Conservation (phyloP, 2,888 invertebrate species). For the Agrenia bidenticulata region DNA sequence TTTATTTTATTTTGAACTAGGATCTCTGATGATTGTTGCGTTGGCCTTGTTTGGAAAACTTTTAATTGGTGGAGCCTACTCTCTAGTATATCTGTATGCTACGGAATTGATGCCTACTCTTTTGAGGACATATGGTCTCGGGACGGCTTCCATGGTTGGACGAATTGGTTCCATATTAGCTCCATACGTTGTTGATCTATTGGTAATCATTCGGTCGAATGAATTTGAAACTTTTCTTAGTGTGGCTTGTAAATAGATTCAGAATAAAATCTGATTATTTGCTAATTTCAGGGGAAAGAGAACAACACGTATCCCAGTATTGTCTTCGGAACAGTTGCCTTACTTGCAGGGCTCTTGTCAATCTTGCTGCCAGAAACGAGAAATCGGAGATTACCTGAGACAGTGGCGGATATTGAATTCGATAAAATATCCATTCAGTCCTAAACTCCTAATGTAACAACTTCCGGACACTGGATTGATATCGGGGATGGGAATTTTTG, state of each 20-base stretch:
- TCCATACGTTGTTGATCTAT: slow-evolving; percentile 47
- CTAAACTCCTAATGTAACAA: too few species aligned
- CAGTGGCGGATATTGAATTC: slow-evolving; percentile 48
- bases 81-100: slow-evolving; percentile 50
- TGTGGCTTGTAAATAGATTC: not conserved
- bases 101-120: slow-evolving; percentile 51
- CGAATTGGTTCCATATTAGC: slow-evolving; percentile 48
- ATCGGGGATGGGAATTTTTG: too few species aligned
- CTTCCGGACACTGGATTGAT: too few species aligned
- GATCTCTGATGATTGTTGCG: slow-evolving; percentile 37
- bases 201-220: slow-evolving; percentile 25
- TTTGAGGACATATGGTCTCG: slow-evolving; percentile 49
- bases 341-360: slow-evolving; percentile 35
- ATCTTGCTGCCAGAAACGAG: slow-evolving; percentile 47
- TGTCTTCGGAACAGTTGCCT: slow-evolving; percentile 34
- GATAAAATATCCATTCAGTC: slow-evolving; percentile 21
- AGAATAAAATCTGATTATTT: not conserved
- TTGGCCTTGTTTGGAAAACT: slow-evolving; percentile 49
- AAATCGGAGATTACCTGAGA: slow-evolving; percentile 46
- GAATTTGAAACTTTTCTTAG: not conserved
- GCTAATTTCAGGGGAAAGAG: slow-evolving; percentile 30
- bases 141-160: slow-evolving; percentile 50
- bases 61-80: slow-evolving; percentile 51
- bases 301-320: slow-evolving; percentile 38
- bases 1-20: slow-evolving; percentile 17